Evolutionary conservation across 2,888 invertebrate genomes (phyloP), one percentile per base, ranked within the genome.

Genomic region (Troides oblongomaculatus): DNA sequence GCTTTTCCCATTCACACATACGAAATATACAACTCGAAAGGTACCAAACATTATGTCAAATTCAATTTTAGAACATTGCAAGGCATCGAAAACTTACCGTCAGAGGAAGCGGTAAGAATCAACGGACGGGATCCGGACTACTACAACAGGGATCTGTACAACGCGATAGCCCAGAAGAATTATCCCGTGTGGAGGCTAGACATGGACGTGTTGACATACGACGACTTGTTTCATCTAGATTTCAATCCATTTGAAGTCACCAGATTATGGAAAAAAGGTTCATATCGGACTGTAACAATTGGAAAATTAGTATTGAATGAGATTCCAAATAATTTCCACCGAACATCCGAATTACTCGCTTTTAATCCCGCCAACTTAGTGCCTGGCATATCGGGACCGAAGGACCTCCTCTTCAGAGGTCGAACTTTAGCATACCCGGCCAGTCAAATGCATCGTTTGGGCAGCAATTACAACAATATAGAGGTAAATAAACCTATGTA

Each of bases 1-100:
- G 97, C 97, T 59, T 97, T 96, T 79, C 97, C 97, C 7, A 96
- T 96, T 0, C 97, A 97, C 83, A 96, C 97, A 0, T 97, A 96
- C 84, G 97, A 97, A 83, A 83, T 97, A 74, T 93, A 97, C 25
- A 97, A 97, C 84, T 92, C 87, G n/a, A 85, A 94, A 12, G 94
- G 94, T 0, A 93, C 95, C 72, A 84, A 93, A 5, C 90, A 95
- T 71, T 97, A 95, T 81, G 96, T 96, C 77, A 97, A 97, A 92
- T 97, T 97, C 89, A 97, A 97, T 84, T 95, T 94, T 81, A 97
- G 96, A 94, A 96, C 96, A 10, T 94, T 97, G 84, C 97, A 97
- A 86, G 96, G 96, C 46, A 96, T 97, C 76, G 95, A 95, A 82
- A 96, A 95, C 83, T 80, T 97, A 68, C 83, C 90, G 61, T 93